A percentile compares a stretch with the other conserved stretches of the same genome.
These are phyloP conservation scores for Neofelis nebulosa DNA, from an alignment of 2,113 vertebrate species.

Conservation along the genomic window DNA sequence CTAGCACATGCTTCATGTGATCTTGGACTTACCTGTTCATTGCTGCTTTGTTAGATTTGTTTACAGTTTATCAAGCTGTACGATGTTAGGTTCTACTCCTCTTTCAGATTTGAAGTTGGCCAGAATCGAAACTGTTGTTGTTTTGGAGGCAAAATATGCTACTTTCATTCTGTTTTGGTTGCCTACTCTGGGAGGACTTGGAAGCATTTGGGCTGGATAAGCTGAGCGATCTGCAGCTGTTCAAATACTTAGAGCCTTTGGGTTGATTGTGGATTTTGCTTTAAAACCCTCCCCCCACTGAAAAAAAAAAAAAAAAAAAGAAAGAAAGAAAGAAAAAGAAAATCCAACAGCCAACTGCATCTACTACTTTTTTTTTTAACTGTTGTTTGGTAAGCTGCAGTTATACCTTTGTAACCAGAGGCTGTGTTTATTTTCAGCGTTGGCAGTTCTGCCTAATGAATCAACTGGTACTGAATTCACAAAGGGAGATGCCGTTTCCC, in stretches of 20 bases:
- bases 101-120: neutral
- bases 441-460: conserved; percentile 75
- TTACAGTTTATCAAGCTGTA: neutral
- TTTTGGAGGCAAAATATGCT: neutral
- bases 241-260: conserved; percentile 59
- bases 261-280: conserved; percentile 54
- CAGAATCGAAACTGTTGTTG: neutral
- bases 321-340: neutral
- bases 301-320: neutral
- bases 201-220: conserved; percentile 9
- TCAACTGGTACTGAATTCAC: conserved; percentile 72
- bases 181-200: neutral
- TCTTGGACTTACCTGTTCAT: conserved; percentile 5
- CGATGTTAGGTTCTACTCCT: neutral
- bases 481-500: conserved; percentile 49
- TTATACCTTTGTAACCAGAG: conserved; percentile 64
- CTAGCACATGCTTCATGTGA: neutral
- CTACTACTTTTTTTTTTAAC: neutral
- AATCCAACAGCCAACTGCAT: neutral
- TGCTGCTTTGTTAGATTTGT: conserved; percentile 3
- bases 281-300: neutral
- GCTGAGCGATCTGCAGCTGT: conserved; percentile 56
- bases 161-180: conserved; percentile 25
- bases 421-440: conserved; percentile 70
- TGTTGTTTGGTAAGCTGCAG: conserved; percentile 59